Percentiles rank a stretch among this genome's conserved stretches.
Conservation (phyloP, 2,888 invertebrate genomes). For the Ectemnius lituratus region DNA sequence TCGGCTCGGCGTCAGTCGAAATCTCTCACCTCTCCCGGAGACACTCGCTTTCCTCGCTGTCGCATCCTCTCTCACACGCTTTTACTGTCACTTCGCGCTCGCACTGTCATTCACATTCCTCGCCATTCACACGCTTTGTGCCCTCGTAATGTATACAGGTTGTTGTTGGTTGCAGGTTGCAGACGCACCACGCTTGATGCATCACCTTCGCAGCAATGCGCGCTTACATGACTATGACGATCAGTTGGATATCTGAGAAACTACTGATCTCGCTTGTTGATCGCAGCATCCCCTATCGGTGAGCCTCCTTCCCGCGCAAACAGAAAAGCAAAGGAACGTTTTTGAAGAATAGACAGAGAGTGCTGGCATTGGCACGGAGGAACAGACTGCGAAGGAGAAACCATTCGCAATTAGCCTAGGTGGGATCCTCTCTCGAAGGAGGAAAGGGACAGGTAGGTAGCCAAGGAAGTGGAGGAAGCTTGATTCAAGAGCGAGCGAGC, state of each 20-base stretch:
- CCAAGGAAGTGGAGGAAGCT: neutral
- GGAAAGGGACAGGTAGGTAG: neutral
- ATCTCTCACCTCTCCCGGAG: neutral
- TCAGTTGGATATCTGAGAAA: too few species aligned
- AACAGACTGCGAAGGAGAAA: neutral
- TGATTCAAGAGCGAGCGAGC: neutral
- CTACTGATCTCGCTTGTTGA: too few species aligned
- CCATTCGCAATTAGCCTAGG: too few species aligned
- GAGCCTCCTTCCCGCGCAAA: too few species aligned
- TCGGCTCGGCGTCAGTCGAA: constrained; percentile 28
- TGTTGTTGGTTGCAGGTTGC: neutral
- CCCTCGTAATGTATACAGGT: constrained; percentile 34
- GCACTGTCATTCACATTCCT: constrained; percentile 25
- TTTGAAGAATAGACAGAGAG: neutral
- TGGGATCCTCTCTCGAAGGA: neutral
- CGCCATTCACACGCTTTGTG: constrained; percentile 54
- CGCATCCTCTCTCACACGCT: neutral
- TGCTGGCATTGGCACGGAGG: neutral
- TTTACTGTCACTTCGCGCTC: constrained; percentile 16
- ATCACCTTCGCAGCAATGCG: too few species aligned
- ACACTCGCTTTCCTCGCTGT: neutral
- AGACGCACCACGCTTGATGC: too few species aligned
- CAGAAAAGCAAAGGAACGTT: too few species aligned
- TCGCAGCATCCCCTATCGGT: too few species aligned
- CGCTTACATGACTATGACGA: too few species aligned